Evolutionary conservation across 1,140 invertebrate species (phyloP), one percentile per base, ranked within the genome.

Genomic region (Dryas iulia): DNA sequence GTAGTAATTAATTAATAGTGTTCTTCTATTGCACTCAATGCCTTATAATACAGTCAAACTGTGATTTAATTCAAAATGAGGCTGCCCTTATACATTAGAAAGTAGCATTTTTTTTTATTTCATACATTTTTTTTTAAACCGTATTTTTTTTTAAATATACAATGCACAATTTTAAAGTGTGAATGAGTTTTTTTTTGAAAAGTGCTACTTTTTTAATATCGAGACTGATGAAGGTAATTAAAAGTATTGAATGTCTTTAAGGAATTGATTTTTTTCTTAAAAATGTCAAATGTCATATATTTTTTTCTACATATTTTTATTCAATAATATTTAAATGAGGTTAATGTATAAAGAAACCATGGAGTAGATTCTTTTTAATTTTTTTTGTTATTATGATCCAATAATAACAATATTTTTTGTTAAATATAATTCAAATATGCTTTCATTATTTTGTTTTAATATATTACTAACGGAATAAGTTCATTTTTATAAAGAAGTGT

Each of bases 1-100:
- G 18, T 21, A 47, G 39, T 10, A 10, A 47, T 21, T 47, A 47
- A n/a, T 21, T 47, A 3, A 47, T 47, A 47, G 39, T 10, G 14
- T 18, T 47, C 14, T 47, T 47, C 39, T 21, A 47, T 47, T 47
- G 66, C 59, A 69, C 60, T 68, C 64, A 72, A 69, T 79, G 78
- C 78, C 76, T 80, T 80, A 79, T 69, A 56, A 71, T 35, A 80
- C 82, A 85, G 86, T 88, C 26, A 81, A 74, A 87, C 84, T 89
- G 83, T 86, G 83, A 77, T 75, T 66, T 66, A 77, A 77, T 74
- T 75, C 61, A 73, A 76, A 74, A 74, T 73, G 82, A 81, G 76
- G 82, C 78, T 82, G 73, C 61, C 74, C 58, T 57, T 71, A 70
- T 30, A 62, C 2, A 47, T 73, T 62, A 59, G 47, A 57, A 67